Conservation (phyloP, 1,140 invertebrate species). For the Thalassaphorura encarpata region DNA sequence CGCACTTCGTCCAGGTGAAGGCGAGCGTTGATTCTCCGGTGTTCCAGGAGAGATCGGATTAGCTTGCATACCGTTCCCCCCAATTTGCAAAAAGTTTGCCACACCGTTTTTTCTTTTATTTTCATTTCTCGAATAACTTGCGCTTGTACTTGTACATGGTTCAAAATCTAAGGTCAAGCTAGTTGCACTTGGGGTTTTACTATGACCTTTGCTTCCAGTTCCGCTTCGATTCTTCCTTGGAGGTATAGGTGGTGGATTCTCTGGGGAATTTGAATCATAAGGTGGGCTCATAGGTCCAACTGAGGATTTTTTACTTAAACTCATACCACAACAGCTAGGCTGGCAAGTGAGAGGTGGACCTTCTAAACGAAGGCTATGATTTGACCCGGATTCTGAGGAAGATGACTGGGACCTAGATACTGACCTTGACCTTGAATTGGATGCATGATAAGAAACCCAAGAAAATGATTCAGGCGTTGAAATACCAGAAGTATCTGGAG, state of each 20-base stretch:
- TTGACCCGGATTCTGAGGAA: no score
- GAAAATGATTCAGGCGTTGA: constrained; percentile 18
- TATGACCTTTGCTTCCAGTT: not conserved
- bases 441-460: constrained; percentile 7
- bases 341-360: not conserved
- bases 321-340: constrained; percentile 27
- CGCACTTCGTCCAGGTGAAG: no score
- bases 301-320: constrained; percentile 4
- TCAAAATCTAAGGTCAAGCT: not conserved
- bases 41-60: no score
- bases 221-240: not conserved
- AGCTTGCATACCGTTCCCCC: no score
- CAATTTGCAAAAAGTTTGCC: no score
- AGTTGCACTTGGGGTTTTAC: not conserved
- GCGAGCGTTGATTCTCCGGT: no score
- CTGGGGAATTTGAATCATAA: not conserved
- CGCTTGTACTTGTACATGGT: no score
- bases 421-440: no score
- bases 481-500: not conserved
- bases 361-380: constrained; percentile 8
- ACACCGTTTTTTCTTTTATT: no score
- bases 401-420: constrained; percentile 9
- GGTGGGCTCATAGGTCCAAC: constrained; percentile 21
- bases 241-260: not conserved
- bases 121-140: no score